Conservation (phyloP, 2,113 vertebrate species). For the Cebidichthys violaceus region DNA sequence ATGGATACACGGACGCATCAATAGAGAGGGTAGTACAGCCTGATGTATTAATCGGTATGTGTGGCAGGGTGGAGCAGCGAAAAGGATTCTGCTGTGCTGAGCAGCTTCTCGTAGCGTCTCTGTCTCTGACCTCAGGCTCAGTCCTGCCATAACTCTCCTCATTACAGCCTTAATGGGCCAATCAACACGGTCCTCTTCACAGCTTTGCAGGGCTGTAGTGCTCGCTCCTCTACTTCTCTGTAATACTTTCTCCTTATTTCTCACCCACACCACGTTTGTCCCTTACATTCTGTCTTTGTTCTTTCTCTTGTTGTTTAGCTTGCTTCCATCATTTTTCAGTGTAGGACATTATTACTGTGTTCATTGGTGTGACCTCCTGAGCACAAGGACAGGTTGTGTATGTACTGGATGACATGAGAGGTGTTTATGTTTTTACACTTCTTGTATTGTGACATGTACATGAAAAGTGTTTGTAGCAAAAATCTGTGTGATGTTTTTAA, state of each 20-base stretch:
- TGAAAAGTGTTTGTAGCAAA: background rate
- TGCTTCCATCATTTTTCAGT: background rate
- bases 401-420: background rate
- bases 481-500: background rate
- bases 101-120: conserved; percentile 27
- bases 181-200: conserved; percentile 42
- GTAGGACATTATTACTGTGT: background rate
- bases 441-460: background rate
- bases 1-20: background rate
- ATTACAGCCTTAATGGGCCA: conserved; percentile 67
- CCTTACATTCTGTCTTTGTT: background rate
- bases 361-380: background rate
- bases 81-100: conserved; percentile 42
- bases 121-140: conserved; percentile 49
- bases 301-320: conserved; percentile 1
- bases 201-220: conserved; percentile 16
- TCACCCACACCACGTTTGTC: background rate
- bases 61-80: background rate
- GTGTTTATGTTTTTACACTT: background rate
- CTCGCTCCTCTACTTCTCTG: background rate
- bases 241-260: conserved; percentile 8
- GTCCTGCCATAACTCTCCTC: conserved; percentile 60
- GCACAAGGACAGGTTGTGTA: background rate
- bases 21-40: background rate
- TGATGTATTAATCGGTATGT: background rate